Evolutionary conservation across 2,888 invertebrate genomes (phyloP), one percentile per base, ranked within the genome.

Genomic region (Napeogenes inachia): DNA sequence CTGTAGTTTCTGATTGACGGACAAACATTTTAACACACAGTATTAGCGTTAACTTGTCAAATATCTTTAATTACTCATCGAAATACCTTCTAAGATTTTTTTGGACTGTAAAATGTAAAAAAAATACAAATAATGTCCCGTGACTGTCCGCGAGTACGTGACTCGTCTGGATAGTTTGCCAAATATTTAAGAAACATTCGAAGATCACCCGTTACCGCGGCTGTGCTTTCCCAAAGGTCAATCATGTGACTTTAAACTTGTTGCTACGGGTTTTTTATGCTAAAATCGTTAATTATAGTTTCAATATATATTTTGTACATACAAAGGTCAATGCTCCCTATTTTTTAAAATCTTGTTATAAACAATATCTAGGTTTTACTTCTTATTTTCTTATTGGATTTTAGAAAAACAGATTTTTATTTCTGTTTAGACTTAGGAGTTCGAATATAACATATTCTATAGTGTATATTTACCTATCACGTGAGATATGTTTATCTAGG

Each of bases 151-250:
- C 6, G 35, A 35, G 1, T 77, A 69, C 77, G 79, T 81, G 79
- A 80, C 74, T 72, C 60, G 73, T 72, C 72, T 72, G 71, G 67
- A 67, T 63, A 57, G 71, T 73, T 74, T 84, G 84, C 84, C 83
- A 85, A 82, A 78, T 74, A 70, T 72, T 63, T 60, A 8, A 45
- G 56, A 42, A 61, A 63, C 33, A 46, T 63, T 59, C 5, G 4
- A 59, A 50, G 59, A 58, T 42, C 35, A 46, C 57, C 35, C 46
- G 56, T 45, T 53, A 47, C 57, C 38, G 53, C 38, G 54, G 35
- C 60, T 21, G 59, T 55, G 61, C 57, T 57, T 54, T 60, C 53
- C 60, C 60, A 61, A 55, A 66, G 59, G 55, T 63, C 57, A 59
- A 35, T 30, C 54, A 46, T 54, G 54, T 58, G 53, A 50, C 38